Percentiles rank a stretch among this genome's conserved stretches.
phyloP scores from a whole-genome alignment of 2,113 vertebrate species.

The Brachyhypopomus occidentalis region DNA sequence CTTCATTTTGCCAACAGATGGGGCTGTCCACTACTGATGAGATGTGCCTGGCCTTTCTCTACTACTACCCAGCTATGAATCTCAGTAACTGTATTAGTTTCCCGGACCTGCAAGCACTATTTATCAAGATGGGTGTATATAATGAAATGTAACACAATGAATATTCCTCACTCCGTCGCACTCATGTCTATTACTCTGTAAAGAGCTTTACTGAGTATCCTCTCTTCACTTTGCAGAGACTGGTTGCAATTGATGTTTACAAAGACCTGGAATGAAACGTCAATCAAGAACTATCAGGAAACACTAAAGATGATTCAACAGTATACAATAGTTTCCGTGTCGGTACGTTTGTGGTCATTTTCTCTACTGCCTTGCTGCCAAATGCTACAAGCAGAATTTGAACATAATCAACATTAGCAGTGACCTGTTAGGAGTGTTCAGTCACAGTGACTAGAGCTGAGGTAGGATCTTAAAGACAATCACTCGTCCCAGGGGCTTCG shows the following conservation, averaged over 20 bases:
- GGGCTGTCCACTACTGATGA: slow-evolving; percentile 76
- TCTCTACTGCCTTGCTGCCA: too few species aligned
- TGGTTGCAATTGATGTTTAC: neutral
- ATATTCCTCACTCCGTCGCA: neutral
- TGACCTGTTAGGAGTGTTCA: too few species aligned
- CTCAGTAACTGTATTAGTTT: slow-evolving; percentile 73
- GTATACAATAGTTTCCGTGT: fast-evolving
- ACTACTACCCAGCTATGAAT: slow-evolving; percentile 77
- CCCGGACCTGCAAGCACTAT: slow-evolving; percentile 57
- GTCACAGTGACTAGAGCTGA: too few species aligned
- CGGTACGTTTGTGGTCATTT: slow-evolving; percentile 57
- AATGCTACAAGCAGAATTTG: too few species aligned
- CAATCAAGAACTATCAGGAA: slow-evolving; percentile 57
- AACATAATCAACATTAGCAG: too few species aligned
- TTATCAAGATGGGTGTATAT: slow-evolving; percentile 37
- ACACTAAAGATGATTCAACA: slow-evolving; percentile 61
- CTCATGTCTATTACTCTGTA: neutral
- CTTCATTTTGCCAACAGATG: slow-evolving; percentile 65
- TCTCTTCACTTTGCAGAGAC: slow-evolving; percentile 18
- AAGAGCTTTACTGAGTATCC: neutral
- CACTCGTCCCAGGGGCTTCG: too few species aligned
- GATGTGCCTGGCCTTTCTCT: slow-evolving; percentile 83
- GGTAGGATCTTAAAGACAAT: too few species aligned
- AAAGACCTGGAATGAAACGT: slow-evolving; percentile 22
- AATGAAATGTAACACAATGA: slow-evolving; percentile 46